These are phyloP conservation scores for Rhagoletis pomonella DNA, from an alignment of 1,140 invertebrate species.

Conservation along the genomic window DNA sequence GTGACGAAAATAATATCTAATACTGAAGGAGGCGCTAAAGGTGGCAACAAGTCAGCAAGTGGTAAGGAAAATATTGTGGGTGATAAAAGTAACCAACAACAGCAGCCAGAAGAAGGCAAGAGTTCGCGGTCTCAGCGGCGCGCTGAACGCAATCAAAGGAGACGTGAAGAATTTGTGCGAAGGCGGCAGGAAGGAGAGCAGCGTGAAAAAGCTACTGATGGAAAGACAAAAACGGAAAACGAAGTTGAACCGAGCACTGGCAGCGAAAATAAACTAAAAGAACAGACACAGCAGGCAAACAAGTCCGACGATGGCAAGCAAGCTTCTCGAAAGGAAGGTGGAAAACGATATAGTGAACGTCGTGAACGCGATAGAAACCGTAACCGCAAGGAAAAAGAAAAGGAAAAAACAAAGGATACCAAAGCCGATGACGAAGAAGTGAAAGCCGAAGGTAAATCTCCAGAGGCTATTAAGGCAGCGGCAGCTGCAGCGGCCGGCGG, in stretches of 20 bases:
- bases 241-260: constrained; percentile 11
- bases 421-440: constrained; percentile 55
- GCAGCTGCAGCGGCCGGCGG: not conserved
- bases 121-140: constrained; percentile 64
- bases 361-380: constrained; percentile 54
- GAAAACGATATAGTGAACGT: constrained; percentile 54
- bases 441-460: not conserved
- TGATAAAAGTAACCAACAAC: constrained; percentile 60
- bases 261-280: constrained; percentile 53
- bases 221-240: constrained; percentile 59
- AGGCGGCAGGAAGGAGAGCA: constrained; percentile 61
- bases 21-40: constrained; percentile 42
- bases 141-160: constrained; percentile 65
- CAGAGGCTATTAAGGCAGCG: constrained; percentile 13
- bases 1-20: constrained; percentile 53
- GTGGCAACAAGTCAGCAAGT: not conserved
- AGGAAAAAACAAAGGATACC: constrained; percentile 46
- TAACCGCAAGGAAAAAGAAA: constrained; percentile 50
- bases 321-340: constrained; percentile 59
- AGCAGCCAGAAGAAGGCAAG: constrained; percentile 60
- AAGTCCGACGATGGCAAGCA: constrained; percentile 50
- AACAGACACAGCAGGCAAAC: not conserved
- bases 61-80: constrained; percentile 46
- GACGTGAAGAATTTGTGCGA: constrained; percentile 68
- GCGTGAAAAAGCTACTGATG: constrained; percentile 64